Evolutionary conservation across 2,888 invertebrate species (phyloP).

Genomic region (Carabus problematicus): DNA sequence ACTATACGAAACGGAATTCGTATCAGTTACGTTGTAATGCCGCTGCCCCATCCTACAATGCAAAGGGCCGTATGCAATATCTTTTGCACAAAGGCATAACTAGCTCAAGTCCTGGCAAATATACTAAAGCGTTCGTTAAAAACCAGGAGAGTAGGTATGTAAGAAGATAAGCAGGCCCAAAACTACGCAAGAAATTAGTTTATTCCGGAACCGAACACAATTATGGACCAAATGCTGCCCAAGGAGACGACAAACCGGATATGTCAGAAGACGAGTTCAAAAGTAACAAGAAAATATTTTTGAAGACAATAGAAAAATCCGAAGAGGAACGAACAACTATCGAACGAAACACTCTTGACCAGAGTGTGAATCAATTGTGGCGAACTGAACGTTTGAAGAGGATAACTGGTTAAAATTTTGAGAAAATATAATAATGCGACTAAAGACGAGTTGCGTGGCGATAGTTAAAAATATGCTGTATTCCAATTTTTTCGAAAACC

Average conservation of each 20-base stretch:
- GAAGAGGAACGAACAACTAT: neutral
- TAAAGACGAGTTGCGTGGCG: neutral
- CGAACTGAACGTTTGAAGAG: neutral
- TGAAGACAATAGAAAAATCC: neutral
- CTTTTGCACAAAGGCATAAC: neutral
- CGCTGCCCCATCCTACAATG: neutral
- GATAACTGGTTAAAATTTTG: no score
- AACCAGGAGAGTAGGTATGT: neutral
- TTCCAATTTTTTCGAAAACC: no score
- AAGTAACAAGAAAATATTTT: neutral
- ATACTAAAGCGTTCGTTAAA: neutral
- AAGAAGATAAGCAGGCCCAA: neutral
- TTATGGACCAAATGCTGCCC: slow-evolving; percentile 3
- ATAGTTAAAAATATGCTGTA: no score
- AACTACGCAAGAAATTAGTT: neutral
- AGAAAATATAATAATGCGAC: neutral
- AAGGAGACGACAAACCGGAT: neutral
- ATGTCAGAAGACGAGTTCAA: neutral
- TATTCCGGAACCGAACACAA: neutral
- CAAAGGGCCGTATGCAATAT: neutral
- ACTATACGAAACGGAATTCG: slow-evolving; percentile 1
- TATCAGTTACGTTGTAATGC: slow-evolving; percentile 2
- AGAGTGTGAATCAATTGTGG: neutral
- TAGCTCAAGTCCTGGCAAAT: neutral
- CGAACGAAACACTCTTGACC: neutral